These are phyloP conservation scores for Bombus fervidus DNA, from an alignment of 1,140 invertebrate genomes.

Conservation along the genomic window DNA sequence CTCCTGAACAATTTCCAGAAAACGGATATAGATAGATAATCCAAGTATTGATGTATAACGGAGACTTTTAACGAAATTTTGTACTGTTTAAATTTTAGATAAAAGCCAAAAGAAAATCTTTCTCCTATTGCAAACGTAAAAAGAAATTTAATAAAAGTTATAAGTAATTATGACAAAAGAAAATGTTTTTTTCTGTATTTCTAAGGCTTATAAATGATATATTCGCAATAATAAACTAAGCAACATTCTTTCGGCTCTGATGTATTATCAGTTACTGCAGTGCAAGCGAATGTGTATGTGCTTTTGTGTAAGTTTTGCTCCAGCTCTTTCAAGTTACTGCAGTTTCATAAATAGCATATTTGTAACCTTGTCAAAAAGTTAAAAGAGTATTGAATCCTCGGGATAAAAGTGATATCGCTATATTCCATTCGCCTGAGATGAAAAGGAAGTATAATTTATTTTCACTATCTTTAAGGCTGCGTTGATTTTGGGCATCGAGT, in stretches of 20 bases:
- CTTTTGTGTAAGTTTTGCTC: background rate
- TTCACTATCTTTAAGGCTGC: slow-evolving; percentile 1
- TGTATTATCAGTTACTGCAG: background rate
- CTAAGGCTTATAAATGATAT: too few relatives aligned
- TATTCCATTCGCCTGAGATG: slow-evolving; percentile 2
- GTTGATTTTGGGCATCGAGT: background rate
- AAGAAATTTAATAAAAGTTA: background rate
- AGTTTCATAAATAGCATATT: slow-evolving; percentile 48
- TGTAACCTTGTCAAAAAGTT: slow-evolving; percentile 24
- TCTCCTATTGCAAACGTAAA: background rate
- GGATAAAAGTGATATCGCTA: slow-evolving; percentile 30
- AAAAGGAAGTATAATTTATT: slow-evolving; percentile 34
- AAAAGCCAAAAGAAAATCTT: background rate
- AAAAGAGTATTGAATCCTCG: background rate
- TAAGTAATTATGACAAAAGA: background rate
- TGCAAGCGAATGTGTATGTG: background rate
- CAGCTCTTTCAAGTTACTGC: slow-evolving; percentile 7
- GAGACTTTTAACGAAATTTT: too few relatives aligned
- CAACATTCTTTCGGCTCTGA: background rate
- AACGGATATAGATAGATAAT: background rate
- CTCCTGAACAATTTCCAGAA: background rate
- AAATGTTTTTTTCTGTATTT: too few relatives aligned
- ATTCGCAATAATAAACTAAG: background rate
- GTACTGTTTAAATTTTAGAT: too few relatives aligned
- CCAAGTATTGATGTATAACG: background rate